Percentiles rank a stretch among this genome's conserved stretches.
These are phyloP conservation scores for Brotula barbata DNA, from an alignment of 2,797 vertebrate species.

Conservation along the genomic window DNA sequence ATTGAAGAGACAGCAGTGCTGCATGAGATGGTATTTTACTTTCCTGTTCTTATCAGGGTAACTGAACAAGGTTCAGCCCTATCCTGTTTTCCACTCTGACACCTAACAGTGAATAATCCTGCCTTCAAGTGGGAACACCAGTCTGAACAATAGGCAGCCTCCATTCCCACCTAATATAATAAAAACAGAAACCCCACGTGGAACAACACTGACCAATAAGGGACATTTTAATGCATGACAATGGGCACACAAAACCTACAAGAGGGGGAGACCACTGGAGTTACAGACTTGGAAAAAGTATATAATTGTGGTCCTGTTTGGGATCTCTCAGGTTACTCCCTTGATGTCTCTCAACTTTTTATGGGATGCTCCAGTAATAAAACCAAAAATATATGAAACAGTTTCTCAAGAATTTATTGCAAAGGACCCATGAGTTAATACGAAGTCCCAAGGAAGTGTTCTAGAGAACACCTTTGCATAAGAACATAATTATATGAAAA, in stretches of 20 bases:
- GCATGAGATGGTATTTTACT: constrained; percentile 41
- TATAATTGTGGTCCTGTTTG: constrained; percentile 21
- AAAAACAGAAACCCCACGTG: constrained; percentile 34
- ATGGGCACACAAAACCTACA: not conserved
- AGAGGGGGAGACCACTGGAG: not conserved
- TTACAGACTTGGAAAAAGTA: constrained; percentile 3
- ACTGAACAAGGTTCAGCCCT: constrained; percentile 24
- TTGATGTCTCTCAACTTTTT: constrained; percentile 12
- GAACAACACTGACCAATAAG: constrained; percentile 49
- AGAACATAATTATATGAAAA: not conserved
- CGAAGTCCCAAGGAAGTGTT: too few species aligned
- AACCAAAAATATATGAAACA: constrained; percentile 1
- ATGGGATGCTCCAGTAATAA: not conserved
- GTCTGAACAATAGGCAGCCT: constrained; percentile 67
- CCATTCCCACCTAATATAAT: constrained; percentile 43
- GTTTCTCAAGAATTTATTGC: not conserved
- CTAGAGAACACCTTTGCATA: not conserved
- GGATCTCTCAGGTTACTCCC: constrained; percentile 51
- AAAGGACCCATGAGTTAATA: constrained; percentile 6
- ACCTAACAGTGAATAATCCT: constrained; percentile 39
- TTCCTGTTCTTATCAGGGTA: constrained; percentile 35
- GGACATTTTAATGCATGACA: constrained; percentile 16
- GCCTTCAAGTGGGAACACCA: constrained; percentile 28
- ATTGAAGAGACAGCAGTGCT: constrained; percentile 16
- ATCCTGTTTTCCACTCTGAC: constrained; percentile 67